Evolutionary conservation across 2,888 invertebrate species (phyloP).

Genomic region (Stenolophus ochropezus): DNA sequence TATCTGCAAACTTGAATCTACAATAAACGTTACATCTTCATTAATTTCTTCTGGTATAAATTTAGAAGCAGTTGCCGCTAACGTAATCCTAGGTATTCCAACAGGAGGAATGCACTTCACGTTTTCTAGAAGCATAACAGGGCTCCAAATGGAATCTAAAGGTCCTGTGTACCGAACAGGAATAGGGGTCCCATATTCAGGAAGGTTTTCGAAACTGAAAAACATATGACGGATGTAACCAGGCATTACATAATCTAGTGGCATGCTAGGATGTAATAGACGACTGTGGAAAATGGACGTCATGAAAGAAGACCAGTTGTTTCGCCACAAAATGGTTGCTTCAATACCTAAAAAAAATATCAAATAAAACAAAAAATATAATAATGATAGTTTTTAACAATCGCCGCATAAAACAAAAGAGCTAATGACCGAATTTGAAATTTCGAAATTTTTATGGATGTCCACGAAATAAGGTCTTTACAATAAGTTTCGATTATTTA

Average conservation of each 20-base stretch:
- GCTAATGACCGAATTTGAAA: too few species aligned
- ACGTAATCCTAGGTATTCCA: background rate
- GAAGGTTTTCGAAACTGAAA: background rate
- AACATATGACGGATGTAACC: background rate
- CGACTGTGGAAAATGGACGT: background rate
- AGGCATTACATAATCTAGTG: background rate
- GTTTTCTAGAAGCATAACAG: background rate
- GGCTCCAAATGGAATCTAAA: background rate
- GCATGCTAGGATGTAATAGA: background rate
- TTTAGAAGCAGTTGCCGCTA: background rate
- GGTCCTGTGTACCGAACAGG: background rate
- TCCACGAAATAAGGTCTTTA: too few species aligned
- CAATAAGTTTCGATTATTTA: too few species aligned
- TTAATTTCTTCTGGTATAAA: background rate
- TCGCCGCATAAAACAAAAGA: too few species aligned
- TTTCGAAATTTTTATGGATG: too few species aligned
- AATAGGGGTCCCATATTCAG: background rate
- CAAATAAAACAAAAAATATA: too few species aligned
- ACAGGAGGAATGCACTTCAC: background rate
- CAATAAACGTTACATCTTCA: background rate
- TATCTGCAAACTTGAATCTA: background rate
- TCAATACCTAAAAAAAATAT: background rate
- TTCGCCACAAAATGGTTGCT: slow-evolving; percentile 6
- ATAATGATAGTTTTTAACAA: too few species aligned
- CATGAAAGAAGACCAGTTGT: background rate